A percentile compares a stretch with the other conserved stretches of the same genome.
phyloP scores from a whole-genome alignment of 1,140 invertebrate species.

The Cylas formicarius region DNA sequence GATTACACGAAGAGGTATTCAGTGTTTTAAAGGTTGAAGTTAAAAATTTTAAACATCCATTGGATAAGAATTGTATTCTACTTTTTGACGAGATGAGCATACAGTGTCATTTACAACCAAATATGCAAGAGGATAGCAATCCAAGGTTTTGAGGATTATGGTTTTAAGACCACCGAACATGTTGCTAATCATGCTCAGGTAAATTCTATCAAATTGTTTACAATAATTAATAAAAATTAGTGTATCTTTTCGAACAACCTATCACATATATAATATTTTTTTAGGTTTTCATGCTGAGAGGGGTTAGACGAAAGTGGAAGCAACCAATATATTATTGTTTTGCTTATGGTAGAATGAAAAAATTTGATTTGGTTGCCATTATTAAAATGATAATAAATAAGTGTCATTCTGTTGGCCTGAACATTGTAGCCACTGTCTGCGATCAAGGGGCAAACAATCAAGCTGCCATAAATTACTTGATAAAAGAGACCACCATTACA shows the following conservation, averaged over 20 bases:
- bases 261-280: too few relatives aligned
- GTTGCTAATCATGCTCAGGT: conserved; percentile 12
- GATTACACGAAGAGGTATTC: conserved; percentile 12
- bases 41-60: conserved; percentile 6
- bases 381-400: conserved; percentile 7
- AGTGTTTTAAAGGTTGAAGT: conserved; percentile 9
- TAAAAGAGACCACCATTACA: conserved; percentile 11
- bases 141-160: conserved; percentile 18
- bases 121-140: neutral
- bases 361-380: neutral
- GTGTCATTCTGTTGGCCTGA: conserved; percentile 14
- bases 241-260: too few relatives aligned
- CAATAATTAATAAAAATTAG: too few relatives aligned
- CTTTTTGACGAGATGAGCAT: conserved; percentile 14
- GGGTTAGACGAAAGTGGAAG: conserved; percentile 5
- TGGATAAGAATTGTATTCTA: conserved; percentile 2
- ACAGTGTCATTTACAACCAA: neutral
- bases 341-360: neutral
- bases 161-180: neutral
- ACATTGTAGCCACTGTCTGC: conserved; percentile 18
- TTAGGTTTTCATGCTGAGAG: conserved; percentile 13
- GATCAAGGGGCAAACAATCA: conserved; percentile 19
- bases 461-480: conserved; percentile 19
- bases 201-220: neutral
- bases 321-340: conserved; percentile 9